Evolutionary conservation across 2,888 invertebrate species (phyloP).

Genomic region (Sphecodes monilicornis): DNA sequence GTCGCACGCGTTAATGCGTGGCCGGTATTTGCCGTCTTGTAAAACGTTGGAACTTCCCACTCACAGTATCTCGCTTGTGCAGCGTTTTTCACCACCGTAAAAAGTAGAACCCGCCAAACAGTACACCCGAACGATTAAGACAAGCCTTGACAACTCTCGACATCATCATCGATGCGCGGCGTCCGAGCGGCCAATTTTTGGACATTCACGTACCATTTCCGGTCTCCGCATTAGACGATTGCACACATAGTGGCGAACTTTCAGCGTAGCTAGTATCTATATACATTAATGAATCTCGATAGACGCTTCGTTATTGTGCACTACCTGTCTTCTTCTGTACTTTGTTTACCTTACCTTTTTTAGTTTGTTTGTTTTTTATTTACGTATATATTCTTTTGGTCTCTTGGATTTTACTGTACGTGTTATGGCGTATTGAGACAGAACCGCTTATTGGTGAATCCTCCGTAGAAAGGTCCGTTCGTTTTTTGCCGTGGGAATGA

Average conservation of each 20-base stretch:
- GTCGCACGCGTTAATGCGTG: constrained; percentile 74
- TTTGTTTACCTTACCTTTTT: not conserved
- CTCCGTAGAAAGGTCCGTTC: constrained; percentile 42
- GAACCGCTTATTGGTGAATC: constrained; percentile 47
- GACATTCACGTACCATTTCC: not conserved
- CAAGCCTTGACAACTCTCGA: constrained; percentile 58
- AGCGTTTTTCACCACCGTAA: constrained; percentile 84
- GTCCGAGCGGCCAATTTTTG: constrained; percentile 22
- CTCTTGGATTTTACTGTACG: constrained; percentile 38
- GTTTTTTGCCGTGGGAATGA: constrained; percentile 17
- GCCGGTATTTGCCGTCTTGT: constrained; percentile 78
- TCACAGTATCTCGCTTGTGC: constrained; percentile 84
- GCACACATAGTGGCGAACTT: constrained; percentile 46
- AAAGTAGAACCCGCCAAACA: constrained; percentile 82
- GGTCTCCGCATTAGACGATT: constrained; percentile 52
- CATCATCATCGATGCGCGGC: constrained; percentile 69
- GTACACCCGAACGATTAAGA: constrained; percentile 59
- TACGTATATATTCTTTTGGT: not conserved
- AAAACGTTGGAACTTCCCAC: constrained; percentile 81
- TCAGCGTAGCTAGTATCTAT: constrained; percentile 48
- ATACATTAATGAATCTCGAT: constrained; percentile 50
- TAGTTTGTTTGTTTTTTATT: not conserved
- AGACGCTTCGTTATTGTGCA: constrained; percentile 51
- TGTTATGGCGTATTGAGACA: constrained; percentile 39
- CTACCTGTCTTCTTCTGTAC: constrained; percentile 16